phyloP scores from a whole-genome alignment of 2,888 invertebrate genomes.

The Stomorhina lunata region DNA sequence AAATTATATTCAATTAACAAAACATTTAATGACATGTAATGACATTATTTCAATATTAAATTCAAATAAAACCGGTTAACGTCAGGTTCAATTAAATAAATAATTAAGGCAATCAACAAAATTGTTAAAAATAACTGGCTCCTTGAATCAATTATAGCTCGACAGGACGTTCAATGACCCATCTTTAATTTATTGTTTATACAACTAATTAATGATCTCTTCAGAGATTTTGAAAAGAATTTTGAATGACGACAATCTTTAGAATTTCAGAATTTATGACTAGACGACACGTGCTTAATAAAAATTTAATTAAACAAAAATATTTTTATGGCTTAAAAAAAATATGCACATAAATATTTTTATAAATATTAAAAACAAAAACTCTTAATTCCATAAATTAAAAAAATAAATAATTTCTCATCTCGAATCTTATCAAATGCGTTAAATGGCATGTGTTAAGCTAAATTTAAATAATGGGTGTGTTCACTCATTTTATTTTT shows the following conservation, averaged over 20 bases:
- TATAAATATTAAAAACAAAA: too few species aligned
- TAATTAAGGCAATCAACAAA: not conserved
- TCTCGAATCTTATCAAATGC: too few species aligned
- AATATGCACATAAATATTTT: not conserved
- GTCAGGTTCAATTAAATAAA: not conserved
- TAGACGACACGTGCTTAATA: not conserved
- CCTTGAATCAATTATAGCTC: not conserved
- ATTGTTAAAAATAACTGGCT: not conserved
- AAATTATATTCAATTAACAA: too few species aligned
- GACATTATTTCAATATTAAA: too few species aligned
- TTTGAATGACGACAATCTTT: not conserved
- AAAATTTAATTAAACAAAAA: not conserved
- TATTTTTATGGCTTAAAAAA: not conserved
- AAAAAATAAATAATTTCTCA: too few species aligned
- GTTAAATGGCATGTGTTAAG: too few species aligned
- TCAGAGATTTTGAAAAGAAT: not conserved
- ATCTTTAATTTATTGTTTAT: not conserved
- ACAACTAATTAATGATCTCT: constrained; percentile 12
- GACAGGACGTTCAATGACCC: constrained; percentile 11
- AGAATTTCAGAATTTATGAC: not conserved
- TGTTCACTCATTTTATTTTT: too few species aligned
- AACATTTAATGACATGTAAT: too few species aligned
- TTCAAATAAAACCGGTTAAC: too few species aligned
- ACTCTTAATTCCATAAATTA: too few species aligned
- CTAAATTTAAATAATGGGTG: too few species aligned